Conservation (phyloP, 2,113 vertebrate species). For the Theristicus caerulescens region DNA sequence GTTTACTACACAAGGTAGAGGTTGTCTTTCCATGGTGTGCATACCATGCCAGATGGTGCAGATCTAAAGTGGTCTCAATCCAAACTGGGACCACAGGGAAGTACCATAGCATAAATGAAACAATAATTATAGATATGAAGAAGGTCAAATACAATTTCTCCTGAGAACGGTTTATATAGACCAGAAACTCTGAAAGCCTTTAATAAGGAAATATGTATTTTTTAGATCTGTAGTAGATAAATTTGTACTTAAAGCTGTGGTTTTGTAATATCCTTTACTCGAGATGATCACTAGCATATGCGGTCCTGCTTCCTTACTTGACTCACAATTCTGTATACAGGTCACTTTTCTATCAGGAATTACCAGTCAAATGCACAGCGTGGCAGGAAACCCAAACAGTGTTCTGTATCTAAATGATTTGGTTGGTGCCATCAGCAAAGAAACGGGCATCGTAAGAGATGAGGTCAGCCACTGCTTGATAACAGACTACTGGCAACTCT, state of each 20-base stretch:
- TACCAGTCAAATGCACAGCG: neutral
- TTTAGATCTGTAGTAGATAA: neutral
- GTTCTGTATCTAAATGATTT: neutral
- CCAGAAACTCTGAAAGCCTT: neutral
- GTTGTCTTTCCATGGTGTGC: neutral
- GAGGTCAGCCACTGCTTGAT: neutral
- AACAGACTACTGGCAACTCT: neutral
- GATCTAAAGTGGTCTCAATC: neutral
- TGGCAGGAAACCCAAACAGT: neutral
- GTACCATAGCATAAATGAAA: neutral
- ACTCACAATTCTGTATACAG: neutral
- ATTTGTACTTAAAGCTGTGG: neutral
- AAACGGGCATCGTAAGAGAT: neutral
- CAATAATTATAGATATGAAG: neutral
- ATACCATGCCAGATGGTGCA: neutral
- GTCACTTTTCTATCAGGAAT: neutral
- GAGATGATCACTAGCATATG: neutral
- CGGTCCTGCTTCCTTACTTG: neutral
- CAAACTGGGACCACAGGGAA: neutral
- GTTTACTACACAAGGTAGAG: neutral
- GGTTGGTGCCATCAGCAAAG: neutral
- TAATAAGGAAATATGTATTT: neutral
- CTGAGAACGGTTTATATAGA: neutral
- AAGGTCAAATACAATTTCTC: neutral
- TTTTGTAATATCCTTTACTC: neutral